phyloP scores from a whole-genome alignment of 2,797 vertebrate genomes.

The Hylomyscus alleni region DNA sequence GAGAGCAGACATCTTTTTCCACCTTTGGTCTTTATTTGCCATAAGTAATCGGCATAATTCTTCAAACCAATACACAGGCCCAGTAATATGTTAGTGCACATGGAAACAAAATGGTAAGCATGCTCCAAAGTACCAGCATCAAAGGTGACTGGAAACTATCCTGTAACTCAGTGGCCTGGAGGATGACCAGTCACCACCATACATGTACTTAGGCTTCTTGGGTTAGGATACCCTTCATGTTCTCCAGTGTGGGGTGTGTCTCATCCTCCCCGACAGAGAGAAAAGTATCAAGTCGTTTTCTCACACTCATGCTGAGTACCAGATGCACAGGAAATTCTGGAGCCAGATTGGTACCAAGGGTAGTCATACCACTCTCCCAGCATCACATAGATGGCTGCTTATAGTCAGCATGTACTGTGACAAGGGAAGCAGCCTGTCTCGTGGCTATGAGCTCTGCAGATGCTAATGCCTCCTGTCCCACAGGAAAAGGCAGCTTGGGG shows the following conservation, averaged over 20 bases:
- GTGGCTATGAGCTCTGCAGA: neutral
- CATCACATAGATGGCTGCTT: neutral
- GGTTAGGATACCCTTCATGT: rapidly evolving
- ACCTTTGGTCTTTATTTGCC: neutral
- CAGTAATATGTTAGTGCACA: neutral
- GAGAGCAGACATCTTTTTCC: neutral
- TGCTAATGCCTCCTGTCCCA: neutral
- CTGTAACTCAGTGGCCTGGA: neutral
- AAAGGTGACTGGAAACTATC: too few relatives aligned
- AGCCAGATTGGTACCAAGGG: neutral
- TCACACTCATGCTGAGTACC: neutral
- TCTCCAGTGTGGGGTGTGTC: neutral
- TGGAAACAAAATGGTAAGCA: neutral
- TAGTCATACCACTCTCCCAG: neutral
- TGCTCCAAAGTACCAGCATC: neutral
- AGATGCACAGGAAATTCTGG: neutral
- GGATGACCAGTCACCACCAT: rapidly evolving
- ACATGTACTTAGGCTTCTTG: rapidly evolving
- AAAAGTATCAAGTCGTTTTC: neutral
- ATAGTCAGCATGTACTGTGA: neutral
- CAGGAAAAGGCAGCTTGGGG: rapidly evolving
- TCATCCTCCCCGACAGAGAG: neutral
- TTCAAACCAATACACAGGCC: neutral
- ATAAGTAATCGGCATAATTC: neutral
- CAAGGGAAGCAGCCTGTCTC: neutral